phyloP scores from a whole-genome alignment of 2,797 vertebrate genomes.

The Pampus argenteus region DNA sequence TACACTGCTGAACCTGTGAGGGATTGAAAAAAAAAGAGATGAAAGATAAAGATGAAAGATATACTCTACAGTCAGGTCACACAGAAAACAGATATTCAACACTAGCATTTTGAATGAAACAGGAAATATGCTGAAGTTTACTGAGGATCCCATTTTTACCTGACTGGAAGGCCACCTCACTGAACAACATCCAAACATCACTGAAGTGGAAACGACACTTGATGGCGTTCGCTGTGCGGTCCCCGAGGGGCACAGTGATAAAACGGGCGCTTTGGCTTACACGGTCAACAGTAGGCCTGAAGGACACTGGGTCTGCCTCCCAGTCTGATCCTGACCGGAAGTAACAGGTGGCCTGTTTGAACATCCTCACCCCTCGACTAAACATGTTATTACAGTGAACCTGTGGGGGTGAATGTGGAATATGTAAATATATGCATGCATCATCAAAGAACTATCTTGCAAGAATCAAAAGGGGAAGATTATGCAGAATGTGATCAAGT shows the following conservation, averaged over 20 bases:
- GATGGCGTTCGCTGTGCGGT: constrained; percentile 93
- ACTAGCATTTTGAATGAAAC: background rate
- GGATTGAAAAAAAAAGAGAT: constrained; percentile 24
- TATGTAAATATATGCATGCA: background rate
- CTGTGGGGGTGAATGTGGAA: constrained; percentile 69
- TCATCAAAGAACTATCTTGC: background rate
- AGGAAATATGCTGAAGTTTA: background rate
- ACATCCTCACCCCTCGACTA: constrained; percentile 92
- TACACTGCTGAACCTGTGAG: constrained; percentile 92
- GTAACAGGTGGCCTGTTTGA: constrained; percentile 93
- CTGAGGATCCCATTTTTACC: constrained; percentile 74
- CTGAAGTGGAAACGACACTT: constrained; percentile 94
- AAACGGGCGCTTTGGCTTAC: constrained; percentile 93
- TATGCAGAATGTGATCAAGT: constrained; percentile 12
- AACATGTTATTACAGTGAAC: constrained; percentile 99
- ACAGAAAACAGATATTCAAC: background rate
- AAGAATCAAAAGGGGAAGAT: background rate
- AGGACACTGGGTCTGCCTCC: constrained; percentile 89
- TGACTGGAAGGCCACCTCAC: constrained; percentile 97
- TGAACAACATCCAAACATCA: constrained; percentile 97
- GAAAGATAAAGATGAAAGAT: background rate
- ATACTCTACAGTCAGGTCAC: background rate
- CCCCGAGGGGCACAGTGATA: constrained; percentile 90
- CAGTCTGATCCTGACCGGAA: constrained; percentile 92
- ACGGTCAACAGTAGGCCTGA: constrained; percentile 86